Evolutionary conservation across 2,113 vertebrate genomes (phyloP), one percentile per base, ranked within the genome.

Genomic region (Nansenia antarctica): DNA sequence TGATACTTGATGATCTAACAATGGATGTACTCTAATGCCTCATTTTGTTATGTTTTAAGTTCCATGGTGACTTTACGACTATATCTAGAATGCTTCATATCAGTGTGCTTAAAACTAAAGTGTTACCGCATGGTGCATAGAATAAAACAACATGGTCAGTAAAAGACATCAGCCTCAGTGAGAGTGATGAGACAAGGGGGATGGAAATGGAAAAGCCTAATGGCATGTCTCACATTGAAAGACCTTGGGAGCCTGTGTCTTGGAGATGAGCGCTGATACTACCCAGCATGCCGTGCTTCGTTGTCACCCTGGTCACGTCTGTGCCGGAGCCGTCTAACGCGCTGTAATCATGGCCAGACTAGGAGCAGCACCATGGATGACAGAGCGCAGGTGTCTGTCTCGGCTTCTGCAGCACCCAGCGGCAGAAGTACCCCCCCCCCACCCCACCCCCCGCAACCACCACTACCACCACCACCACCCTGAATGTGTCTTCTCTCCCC

Each of bases 181-280:
- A 32, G 18, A 14, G 55, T 55, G 27, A 63, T 58, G 52, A 70
- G 5, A 65, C 5, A 65, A 35, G 9, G 26, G 34, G 18, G 29
- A 12, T 26, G 15, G n/a, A 35, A 59, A 24, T 15, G 22, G 59
- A 30, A 54, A 37, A 64, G 73, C 52, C 59, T 85, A 86, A 88
- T 84, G 73, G 67, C 76, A 68, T 60, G 80, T 77, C 74, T 89
- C 82, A 84, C 87, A 84, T 87, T 87, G 82, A 85, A 65, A 63
- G 85, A 89, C 87, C 87, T 90, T 89, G 82, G 29, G 67, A 74
- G 77, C 72, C 70, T 82, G 82, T 80, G 83, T 84, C 85, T 85
- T 74, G 60, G 74, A 82, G 86, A 88, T 87, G 86, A 86, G 79
- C 12, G 72, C 84, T 78, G 85, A 87, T 88, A 79, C 42, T 68